A percentile compares a stretch with the other conserved stretches of the same genome.
Conservation (phyloP, 2,113 vertebrate genomes). For the Sisor rabdophorus region DNA sequence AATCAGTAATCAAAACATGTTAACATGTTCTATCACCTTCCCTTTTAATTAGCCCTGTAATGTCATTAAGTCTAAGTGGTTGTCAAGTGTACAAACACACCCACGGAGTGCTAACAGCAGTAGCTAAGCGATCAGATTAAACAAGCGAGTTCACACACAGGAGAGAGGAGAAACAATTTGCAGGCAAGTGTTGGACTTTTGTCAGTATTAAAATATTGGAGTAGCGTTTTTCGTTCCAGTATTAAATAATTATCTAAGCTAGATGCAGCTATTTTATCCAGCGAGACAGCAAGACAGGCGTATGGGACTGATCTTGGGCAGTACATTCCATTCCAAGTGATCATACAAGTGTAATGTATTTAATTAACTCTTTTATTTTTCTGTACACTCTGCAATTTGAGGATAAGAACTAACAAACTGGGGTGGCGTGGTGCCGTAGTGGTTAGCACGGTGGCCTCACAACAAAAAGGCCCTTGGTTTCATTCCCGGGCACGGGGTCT, state of each 20-base stretch:
- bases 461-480: no score
- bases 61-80: constrained; percentile 19
- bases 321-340: neutral
- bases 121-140: constrained; percentile 64
- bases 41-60: constrained; percentile 2
- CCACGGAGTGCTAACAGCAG: constrained; percentile 48
- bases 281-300: neutral
- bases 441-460: no score
- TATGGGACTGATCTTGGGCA: neutral
- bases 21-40: neutral
- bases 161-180: neutral
- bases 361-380: neutral
- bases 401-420: no score
- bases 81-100: constrained; percentile 49
- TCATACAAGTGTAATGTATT: neutral
- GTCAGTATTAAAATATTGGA: neutral
- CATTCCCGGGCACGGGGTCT: no score
- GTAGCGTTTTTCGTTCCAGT: no score
- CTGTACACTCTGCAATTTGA: neutral
- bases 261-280: no score
- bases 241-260: no score
- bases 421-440: no score
- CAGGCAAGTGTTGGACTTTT: constrained; percentile 33
- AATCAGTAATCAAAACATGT: constrained; percentile 10
- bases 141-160: constrained; percentile 43